Evolutionary conservation across 2,113 vertebrate species (phyloP).

Genomic region (Pandion haliaetus): DNA sequence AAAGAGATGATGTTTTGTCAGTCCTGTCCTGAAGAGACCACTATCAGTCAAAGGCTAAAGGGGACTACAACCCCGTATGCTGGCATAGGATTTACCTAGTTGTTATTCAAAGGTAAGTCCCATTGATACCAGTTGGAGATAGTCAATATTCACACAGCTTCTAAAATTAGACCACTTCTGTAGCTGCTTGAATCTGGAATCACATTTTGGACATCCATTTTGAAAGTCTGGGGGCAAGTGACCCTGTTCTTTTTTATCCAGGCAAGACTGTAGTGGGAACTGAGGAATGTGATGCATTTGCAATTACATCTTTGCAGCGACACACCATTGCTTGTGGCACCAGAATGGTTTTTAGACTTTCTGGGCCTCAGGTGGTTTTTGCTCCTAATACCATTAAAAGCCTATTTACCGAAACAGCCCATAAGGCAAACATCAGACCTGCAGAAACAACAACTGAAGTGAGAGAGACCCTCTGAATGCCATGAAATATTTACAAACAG

Average conservation of each 20-base stretch:
- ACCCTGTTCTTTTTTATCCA: not conserved
- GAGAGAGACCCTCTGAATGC: slow-evolving; percentile 2
- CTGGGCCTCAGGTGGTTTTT: not conserved
- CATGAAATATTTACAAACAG: slow-evolving; percentile 47
- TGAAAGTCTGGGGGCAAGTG: not conserved
- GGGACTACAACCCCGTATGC: not conserved
- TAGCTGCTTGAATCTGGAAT: not conserved
- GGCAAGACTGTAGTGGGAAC: not conserved
- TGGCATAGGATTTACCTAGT: not conserved
- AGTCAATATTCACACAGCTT: not conserved
- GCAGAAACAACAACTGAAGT: not conserved
- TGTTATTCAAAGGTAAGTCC: not conserved
- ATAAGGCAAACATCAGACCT: not conserved
- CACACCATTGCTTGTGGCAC: not conserved
- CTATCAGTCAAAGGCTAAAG: not conserved
- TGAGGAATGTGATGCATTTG: not conserved
- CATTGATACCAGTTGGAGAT: not conserved
- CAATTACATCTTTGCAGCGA: accelerated
- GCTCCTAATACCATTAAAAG: not conserved
- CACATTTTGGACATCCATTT: not conserved
- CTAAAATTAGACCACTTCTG: not conserved
- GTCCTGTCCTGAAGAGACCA: not conserved
- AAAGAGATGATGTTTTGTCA: not conserved
- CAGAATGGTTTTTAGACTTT: not conserved
- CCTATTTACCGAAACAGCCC: not conserved